A percentile compares a stretch with the other conserved stretches of the same genome.
phyloP scores from a whole-genome alignment of 2,888 invertebrate species.

The Dicroscelio sp. region DNA sequence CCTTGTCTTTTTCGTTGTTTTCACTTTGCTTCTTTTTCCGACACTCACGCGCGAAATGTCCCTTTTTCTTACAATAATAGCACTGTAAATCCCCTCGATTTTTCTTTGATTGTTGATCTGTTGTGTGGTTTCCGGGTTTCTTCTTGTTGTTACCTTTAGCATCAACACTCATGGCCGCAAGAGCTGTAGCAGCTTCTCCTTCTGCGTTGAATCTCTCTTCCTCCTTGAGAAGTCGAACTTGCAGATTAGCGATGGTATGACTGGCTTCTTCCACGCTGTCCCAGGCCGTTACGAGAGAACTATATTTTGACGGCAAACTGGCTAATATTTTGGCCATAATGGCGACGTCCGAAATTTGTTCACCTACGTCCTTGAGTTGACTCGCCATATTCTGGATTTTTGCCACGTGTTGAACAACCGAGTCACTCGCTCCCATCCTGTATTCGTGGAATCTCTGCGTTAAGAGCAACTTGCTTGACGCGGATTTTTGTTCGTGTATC shows the following conservation, averaged over 20 bases:
- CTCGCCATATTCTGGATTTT: slow-evolving; percentile 80
- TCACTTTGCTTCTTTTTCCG: slow-evolving; percentile 11
- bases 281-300: slow-evolving; percentile 85
- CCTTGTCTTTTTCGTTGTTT: background rate
- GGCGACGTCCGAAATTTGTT: slow-evolving; percentile 64
- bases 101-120: background rate
- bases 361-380: slow-evolving; percentile 80
- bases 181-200: slow-evolving; percentile 7
- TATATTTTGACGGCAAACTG: slow-evolving; percentile 83
- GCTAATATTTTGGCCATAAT: slow-evolving; percentile 83
- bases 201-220: slow-evolving; percentile 52
- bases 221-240: slow-evolving; percentile 78
- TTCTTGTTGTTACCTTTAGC: background rate
- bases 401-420: slow-evolving; percentile 81
- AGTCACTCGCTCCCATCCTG: slow-evolving; percentile 75
- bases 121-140: background rate
- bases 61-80: slow-evolving; percentile 49
- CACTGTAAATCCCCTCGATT: slow-evolving; percentile 14
- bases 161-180: slow-evolving; percentile 40
- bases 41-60: slow-evolving; percentile 59
- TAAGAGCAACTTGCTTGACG: slow-evolving; percentile 81
- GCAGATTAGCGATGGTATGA: slow-evolving; percentile 58
- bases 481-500: slow-evolving; percentile 85
- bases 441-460: slow-evolving; percentile 80
- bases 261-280: slow-evolving; percentile 80